Evolutionary conservation across 2,888 invertebrate species (phyloP).

Genomic region (Pantelozetes paolii): DNA sequence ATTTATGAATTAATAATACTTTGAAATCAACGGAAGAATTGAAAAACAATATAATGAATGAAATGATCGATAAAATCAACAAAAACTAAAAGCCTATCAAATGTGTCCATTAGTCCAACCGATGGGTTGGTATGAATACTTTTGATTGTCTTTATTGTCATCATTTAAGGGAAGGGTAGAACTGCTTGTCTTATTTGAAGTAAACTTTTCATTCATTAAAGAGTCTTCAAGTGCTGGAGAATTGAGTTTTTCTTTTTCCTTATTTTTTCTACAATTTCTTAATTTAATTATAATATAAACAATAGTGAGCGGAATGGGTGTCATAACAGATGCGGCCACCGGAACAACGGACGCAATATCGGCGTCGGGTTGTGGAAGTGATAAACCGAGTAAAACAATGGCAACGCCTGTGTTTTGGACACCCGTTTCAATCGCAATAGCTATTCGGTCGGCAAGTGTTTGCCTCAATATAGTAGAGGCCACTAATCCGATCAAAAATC

Average conservation of each 20-base stretch:
- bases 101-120: slow-evolving; percentile 18
- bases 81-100: not conserved
- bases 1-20: too few relatives aligned
- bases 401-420: slow-evolving; percentile 69
- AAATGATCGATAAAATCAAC: not conserved
- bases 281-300: slow-evolving; percentile 43
- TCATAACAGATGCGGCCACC: slow-evolving; percentile 86
- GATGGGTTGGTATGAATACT: slow-evolving; percentile 11
- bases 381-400: slow-evolving; percentile 76
- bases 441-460: slow-evolving; percentile 65
- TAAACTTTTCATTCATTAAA: not conserved
- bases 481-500: slow-evolving; percentile 67
- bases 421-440: slow-evolving; percentile 83
- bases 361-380: slow-evolving; percentile 70
- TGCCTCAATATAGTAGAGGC: slow-evolving; percentile 62
- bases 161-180: slow-evolving; percentile 13
- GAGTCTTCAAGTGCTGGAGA: not conserved
- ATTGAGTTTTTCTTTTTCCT: not conserved
- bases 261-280: slow-evolving; percentile 22
- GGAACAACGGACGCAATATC: slow-evolving; percentile 63
- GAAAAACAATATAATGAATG: not conserved
- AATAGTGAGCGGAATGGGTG: slow-evolving; percentile 70
- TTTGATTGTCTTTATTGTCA: slow-evolving; percentile 3
- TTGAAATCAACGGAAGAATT: too few relatives aligned
- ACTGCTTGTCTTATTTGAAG: slow-evolving; percentile 26